A percentile compares a stretch with the other conserved stretches of the same genome.
Evolutionary conservation across 2,113 vertebrate genomes (phyloP).

Genomic region (Saguinus midas): DNA sequence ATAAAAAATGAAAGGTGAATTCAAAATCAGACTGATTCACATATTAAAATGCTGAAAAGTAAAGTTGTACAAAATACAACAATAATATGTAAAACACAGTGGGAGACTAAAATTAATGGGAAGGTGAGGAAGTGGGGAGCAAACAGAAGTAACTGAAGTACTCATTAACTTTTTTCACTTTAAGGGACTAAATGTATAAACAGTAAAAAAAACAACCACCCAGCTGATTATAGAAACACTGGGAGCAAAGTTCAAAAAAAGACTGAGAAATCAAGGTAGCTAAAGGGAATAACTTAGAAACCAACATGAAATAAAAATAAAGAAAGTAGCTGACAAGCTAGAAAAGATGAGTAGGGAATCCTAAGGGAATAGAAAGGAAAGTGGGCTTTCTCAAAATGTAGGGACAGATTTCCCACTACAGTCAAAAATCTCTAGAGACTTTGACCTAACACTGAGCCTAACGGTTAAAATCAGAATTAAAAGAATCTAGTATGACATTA

Average conservation of each 20-base stretch:
- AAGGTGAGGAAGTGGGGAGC: background rate
- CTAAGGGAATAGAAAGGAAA: background rate
- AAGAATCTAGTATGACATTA: background rate
- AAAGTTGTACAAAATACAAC: background rate
- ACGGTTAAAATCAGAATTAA: conserved; percentile 3
- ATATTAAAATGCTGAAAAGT: conserved; percentile 33
- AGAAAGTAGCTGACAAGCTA: background rate
- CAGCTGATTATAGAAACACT: background rate
- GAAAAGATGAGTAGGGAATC: background rate
- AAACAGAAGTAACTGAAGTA: background rate
- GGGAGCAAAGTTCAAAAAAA: background rate
- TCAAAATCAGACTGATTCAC: conserved; percentile 15
- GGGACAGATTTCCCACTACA: background rate
- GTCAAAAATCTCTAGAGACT: background rate
- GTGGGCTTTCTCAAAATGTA: background rate
- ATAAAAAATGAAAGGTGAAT: background rate
- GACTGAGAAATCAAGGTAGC: background rate
- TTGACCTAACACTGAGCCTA: background rate
- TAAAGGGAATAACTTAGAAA: conserved; percentile 24
- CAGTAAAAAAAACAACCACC: conserved; percentile 5
- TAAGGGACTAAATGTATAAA: background rate
- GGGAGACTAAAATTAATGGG: conserved; percentile 1
- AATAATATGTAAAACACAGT: background rate
- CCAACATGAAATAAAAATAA: conserved; percentile 31
- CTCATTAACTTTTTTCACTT: conserved; percentile 32